Conservation (phyloP, 2,888 invertebrate species). For the Dicroscelio sp. region DNA sequence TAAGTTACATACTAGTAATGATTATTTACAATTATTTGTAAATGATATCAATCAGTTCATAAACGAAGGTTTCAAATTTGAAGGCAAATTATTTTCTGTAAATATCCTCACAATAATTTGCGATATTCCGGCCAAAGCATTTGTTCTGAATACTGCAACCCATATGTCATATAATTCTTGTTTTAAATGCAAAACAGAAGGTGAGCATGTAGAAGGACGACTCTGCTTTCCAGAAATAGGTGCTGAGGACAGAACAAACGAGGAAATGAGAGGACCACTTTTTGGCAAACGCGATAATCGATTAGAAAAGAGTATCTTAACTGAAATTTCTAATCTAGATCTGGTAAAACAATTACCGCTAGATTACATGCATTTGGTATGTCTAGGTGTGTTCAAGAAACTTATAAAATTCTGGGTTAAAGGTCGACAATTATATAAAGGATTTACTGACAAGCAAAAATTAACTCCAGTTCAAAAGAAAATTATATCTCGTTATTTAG, state of each 20-base stretch:
- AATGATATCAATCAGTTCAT: background rate
- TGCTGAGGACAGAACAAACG: conserved; percentile 36
- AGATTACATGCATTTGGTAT: conserved; percentile 64
- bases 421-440: background rate
- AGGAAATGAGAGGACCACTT: conserved; percentile 31
- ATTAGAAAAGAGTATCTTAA: conserved; percentile 37
- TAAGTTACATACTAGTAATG: no score
- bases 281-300: conserved; percentile 52
- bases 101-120: conserved; percentile 52
- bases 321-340: conserved; percentile 52
- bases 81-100: conserved; percentile 9
- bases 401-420: background rate
- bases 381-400: conserved; percentile 51
- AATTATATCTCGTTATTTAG: background rate
- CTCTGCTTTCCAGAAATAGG: conserved; percentile 53
- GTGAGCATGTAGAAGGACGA: conserved; percentile 20
- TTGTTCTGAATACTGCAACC: conserved; percentile 15
- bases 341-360: conserved; percentile 54
- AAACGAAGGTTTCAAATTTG: conserved; percentile 22
- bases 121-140: conserved; percentile 64
- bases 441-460: background rate
- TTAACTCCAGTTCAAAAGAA: background rate
- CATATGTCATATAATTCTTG: conserved; percentile 56
- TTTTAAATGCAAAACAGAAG: conserved; percentile 60
- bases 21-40: conserved; percentile 30